Percentiles rank a stretch among this genome's conserved stretches.
phyloP scores from a whole-genome alignment of 2,888 invertebrate genomes.

The Drosophila meridiana region DNA sequence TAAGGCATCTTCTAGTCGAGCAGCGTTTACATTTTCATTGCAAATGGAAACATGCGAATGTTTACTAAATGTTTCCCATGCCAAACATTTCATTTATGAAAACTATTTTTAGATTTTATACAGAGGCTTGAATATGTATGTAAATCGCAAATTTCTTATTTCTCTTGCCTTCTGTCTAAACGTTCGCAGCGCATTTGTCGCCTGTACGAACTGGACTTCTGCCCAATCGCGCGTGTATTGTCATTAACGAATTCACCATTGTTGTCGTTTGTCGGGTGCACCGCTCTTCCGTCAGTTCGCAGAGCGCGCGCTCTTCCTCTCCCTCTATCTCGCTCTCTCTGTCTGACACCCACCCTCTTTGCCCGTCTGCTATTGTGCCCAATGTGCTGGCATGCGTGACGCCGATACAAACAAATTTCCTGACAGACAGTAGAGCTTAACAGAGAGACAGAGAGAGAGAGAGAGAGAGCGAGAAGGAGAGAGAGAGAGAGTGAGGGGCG shows the following conservation, averaged over 20 bases:
- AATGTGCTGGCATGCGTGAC: constrained; percentile 82
- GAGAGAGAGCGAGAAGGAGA: background rate
- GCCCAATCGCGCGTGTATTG: constrained; percentile 49
- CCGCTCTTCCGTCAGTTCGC: constrained; percentile 38
- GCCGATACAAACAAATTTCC: constrained; percentile 76
- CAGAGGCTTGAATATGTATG: background rate
- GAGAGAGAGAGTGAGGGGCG: constrained; percentile 1
- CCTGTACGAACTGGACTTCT: constrained; percentile 29
- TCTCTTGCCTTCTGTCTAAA: background rate
- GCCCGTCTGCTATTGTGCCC: constrained; percentile 68
- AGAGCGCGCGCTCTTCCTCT: background rate
- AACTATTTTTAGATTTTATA: constrained; percentile 8
- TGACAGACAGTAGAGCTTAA: constrained; percentile 33
- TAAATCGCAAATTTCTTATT: background rate
- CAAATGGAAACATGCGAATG: constrained; percentile 10
- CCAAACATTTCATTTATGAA: constrained; percentile 14
- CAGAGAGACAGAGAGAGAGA: constrained; percentile 1
- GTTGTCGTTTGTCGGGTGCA: constrained; percentile 41
- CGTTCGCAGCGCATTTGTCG: constrained; percentile 22
- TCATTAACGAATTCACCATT: constrained; percentile 47
- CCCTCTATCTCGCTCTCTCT: background rate
- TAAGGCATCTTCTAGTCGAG: background rate
- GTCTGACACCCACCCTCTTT: background rate
- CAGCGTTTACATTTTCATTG: background rate
- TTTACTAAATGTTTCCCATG: constrained; percentile 22